These are phyloP conservation scores for Arge pagana DNA, from an alignment of 2,888 invertebrate species.

Conservation along the genomic window DNA sequence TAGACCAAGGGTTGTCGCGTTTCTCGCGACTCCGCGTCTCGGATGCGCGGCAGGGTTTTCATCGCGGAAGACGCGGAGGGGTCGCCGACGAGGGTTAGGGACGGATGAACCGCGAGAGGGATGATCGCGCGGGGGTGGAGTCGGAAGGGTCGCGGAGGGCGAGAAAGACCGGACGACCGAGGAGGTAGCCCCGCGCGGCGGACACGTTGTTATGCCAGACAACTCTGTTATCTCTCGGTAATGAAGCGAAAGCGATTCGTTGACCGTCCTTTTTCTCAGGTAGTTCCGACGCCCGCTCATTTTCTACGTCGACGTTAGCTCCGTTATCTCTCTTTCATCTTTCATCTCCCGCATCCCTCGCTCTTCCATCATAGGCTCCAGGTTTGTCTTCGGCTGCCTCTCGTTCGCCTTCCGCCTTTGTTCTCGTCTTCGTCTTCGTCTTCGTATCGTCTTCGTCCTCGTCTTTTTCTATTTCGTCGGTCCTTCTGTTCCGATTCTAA, in stretches of 20 bases:
- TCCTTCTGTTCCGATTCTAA: too few relatives aligned
- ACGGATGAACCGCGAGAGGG: constrained; percentile 20
- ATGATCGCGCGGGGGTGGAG: not conserved
- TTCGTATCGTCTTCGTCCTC: too few relatives aligned
- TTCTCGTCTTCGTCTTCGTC: too few relatives aligned
- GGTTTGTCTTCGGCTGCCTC: too few relatives aligned
- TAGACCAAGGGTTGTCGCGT: constrained; percentile 32
- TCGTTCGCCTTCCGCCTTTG: too few relatives aligned
- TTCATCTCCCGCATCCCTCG: too few relatives aligned
- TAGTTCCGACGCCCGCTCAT: not conserved
- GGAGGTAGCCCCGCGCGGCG: constrained; percentile 3
- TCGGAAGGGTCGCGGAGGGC: not conserved
- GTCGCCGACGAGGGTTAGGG: constrained; percentile 20
- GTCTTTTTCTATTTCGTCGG: too few relatives aligned
- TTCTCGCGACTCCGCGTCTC: constrained; percentile 5
- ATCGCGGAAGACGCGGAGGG: constrained; percentile 10
- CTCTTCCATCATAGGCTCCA: too few relatives aligned
- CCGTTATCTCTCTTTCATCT: too few relatives aligned
- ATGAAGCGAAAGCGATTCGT: constrained; percentile 44
- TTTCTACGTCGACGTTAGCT: too few relatives aligned
- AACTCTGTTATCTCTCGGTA: constrained; percentile 49
- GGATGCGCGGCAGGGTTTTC: constrained; percentile 19
- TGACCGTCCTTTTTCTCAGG: constrained; percentile 39
- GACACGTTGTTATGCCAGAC: constrained; percentile 40
- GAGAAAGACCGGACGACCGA: constrained; percentile 5